Evolutionary conservation across 2,888 invertebrate species (phyloP).

Genomic region (Stomorhina lunata): DNA sequence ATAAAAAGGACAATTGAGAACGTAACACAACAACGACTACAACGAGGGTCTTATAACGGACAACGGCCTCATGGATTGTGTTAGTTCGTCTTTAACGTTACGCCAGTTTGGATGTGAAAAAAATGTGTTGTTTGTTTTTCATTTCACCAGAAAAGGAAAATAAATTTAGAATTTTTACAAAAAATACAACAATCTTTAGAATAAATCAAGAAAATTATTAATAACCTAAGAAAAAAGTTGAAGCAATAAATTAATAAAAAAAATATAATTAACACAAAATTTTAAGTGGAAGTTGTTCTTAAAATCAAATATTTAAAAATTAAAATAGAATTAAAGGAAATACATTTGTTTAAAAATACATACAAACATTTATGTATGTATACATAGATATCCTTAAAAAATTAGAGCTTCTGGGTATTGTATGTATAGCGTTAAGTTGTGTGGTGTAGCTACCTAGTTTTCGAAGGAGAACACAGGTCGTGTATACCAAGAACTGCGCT

Average conservation of each 20-base stretch:
- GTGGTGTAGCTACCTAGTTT: constrained; percentile 59
- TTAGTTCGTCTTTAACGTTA: constrained; percentile 60
- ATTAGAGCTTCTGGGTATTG: constrained; percentile 36
- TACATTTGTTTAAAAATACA: too few species aligned
- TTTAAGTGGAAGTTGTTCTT: too few species aligned
- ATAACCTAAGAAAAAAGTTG: constrained; percentile 19
- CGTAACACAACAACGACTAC: constrained; percentile 45
- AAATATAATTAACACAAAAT: too few species aligned
- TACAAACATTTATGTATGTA: too few species aligned
- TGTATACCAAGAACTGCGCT: constrained; percentile 56
- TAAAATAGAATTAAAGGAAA: not conserved
- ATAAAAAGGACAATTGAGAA: constrained; percentile 65
- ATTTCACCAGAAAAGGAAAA: constrained; percentile 37
- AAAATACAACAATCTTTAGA: constrained; percentile 14
- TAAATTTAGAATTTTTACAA: constrained; percentile 23
- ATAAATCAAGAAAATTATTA: constrained; percentile 24
- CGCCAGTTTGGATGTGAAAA: constrained; percentile 57
- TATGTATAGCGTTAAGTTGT: constrained; percentile 52
- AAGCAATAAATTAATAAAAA: constrained; percentile 16
- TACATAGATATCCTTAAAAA: constrained; percentile 7
- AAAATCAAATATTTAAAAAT: not conserved
- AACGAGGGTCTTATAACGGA: constrained; percentile 65
- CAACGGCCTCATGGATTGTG: constrained; percentile 68
- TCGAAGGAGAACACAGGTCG: constrained; percentile 61
- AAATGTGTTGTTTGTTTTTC: constrained; percentile 42